These are phyloP conservation scores for Ailurus styani DNA, from an alignment of 2,113 vertebrate species.

Conservation along the genomic window DNA sequence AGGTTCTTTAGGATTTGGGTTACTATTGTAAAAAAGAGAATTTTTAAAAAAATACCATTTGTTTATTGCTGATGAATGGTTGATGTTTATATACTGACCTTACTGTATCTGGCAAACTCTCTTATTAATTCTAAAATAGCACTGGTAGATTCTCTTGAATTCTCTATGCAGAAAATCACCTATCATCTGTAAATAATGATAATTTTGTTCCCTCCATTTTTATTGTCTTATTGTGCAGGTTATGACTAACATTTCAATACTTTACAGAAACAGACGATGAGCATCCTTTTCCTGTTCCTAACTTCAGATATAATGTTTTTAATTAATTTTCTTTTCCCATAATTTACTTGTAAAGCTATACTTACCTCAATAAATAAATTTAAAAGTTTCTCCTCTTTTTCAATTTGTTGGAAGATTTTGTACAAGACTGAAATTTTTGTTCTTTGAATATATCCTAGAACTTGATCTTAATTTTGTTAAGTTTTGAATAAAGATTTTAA, in stretches of 20 bases:
- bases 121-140: constrained; percentile 16
- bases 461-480: background rate
- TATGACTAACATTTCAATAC: background rate
- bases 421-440: background rate
- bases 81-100: background rate
- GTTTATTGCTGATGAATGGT: background rate
- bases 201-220: background rate
- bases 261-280: background rate
- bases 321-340: background rate
- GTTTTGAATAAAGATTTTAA: constrained; percentile 24
- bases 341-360: background rate
- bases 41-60: background rate
- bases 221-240: background rate
- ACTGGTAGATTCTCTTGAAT: background rate
- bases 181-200: background rate
- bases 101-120: background rate
- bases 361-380: background rate
- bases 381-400: background rate
- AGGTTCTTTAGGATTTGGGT: background rate
- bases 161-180: background rate
- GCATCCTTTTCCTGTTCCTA: background rate
- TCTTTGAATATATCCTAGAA: background rate
- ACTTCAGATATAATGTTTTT: constrained; percentile 11
- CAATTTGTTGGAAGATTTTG: constrained; percentile 8
- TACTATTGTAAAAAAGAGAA: background rate